Conservation (phyloP, 1,140 invertebrate species). For the Adelges cooleyi region DNA sequence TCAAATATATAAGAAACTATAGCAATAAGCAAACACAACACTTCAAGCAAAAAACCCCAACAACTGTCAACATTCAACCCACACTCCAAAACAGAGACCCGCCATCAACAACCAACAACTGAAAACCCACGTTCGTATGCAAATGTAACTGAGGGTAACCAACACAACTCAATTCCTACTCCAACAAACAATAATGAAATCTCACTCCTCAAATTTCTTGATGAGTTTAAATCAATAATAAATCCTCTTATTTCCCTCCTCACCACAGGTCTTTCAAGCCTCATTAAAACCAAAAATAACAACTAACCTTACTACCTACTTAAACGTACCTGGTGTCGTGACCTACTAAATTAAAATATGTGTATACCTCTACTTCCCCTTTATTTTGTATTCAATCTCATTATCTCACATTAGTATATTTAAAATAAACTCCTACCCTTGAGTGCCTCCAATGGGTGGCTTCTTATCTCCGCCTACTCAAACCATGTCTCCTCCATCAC, state of each 20-base stretch:
- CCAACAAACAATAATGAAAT: no score
- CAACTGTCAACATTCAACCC: background rate
- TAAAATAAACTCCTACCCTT: no score
- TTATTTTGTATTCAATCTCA: no score
- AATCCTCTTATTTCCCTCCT: background rate
- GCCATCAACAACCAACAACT: background rate
- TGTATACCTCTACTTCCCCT: no score
- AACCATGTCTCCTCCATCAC: no score
- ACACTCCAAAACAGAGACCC: background rate
- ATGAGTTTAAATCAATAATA: no score
- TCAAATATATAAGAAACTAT: slow-evolving; percentile 5
- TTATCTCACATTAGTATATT: no score
- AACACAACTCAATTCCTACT: background rate
- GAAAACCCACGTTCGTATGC: background rate
- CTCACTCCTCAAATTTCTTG: no score
- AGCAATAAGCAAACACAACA: background rate
- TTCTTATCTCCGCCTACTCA: background rate
- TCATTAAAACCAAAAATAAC: background rate
- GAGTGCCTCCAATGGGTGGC: background rate
- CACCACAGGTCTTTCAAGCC: background rate
- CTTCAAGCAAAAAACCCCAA: background rate
- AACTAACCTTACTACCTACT: background rate
- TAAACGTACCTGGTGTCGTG: background rate
- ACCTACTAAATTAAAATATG: no score
- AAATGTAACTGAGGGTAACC: background rate